Evolutionary conservation across 35 echinoderm and acorn worm genomes (phyloP).

Genomic region (Lytechinus pictus): DNA sequence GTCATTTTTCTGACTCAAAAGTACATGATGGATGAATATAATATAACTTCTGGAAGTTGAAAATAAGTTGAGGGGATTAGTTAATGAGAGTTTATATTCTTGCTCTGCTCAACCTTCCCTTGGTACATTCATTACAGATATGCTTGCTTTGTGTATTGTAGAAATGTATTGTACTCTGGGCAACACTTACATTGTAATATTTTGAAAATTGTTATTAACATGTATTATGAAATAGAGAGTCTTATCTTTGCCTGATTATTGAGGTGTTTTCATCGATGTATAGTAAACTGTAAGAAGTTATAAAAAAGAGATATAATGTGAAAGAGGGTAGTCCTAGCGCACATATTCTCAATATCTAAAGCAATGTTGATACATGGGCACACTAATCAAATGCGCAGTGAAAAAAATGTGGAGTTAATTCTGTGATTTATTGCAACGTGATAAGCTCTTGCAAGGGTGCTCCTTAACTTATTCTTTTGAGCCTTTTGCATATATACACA

Average conservation of each 20-base stretch:
- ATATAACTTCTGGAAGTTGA: neutral
- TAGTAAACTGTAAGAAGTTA: neutral
- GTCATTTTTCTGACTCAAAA: neutral
- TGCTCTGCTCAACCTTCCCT: neutral
- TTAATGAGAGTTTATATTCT: neutral
- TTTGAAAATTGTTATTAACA: slow-evolving; percentile 44
- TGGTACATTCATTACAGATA: neutral
- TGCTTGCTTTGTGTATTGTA: slow-evolving; percentile 35
- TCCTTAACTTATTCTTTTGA: too few species aligned
- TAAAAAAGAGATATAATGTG: too few species aligned
- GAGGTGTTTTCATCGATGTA: neutral
- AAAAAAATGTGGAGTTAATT: too few species aligned
- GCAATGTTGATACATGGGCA: too few species aligned
- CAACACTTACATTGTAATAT: slow-evolving; percentile 45
- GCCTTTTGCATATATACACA: too few species aligned
- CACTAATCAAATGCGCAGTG: too few species aligned
- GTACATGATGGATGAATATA: neutral
- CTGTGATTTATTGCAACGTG: too few species aligned
- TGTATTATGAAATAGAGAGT: slow-evolving; percentile 17
- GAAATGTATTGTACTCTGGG: slow-evolving; percentile 37
- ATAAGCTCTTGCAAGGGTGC: too few species aligned
- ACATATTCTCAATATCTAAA: too few species aligned
- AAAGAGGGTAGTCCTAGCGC: too few species aligned
- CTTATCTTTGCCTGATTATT: neutral
- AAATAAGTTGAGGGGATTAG: neutral